Evolutionary conservation across 2,113 vertebrate species (phyloP), one percentile per base, ranked within the genome.

Genomic region (Myiopsitta monachus): DNA sequence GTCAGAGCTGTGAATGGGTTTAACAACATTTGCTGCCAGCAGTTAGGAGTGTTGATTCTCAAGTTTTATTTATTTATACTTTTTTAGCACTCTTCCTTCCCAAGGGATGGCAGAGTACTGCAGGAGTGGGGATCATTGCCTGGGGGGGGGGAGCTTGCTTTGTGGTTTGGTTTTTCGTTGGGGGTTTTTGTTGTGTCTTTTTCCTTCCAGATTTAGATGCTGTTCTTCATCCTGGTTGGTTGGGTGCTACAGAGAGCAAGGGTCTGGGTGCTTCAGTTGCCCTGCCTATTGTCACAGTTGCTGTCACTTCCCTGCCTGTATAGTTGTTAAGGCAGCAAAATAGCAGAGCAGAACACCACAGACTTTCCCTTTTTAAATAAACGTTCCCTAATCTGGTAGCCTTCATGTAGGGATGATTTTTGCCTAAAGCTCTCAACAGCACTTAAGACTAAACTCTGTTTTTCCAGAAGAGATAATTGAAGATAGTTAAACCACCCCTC

Each of bases 371-470:
- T 92, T 95, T 87, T 4, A 96, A 94, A 95, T 95, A 96, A 95
- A 96, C 96, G 96, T 95, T 96, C 87, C 91, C 96, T 95, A 95
- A 94, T 95, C 88, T 94, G 92, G 95, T 94, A 96, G 83, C 85
- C 82, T 94, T 66, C 55, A 23, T 46, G 18, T 82, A 66, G 90
- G 70, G 52, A 49, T 84, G 77, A 73, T 63, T 92, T 90, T 95
- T 87, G 88, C 80, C 59, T 75, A 41, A 46, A 47, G 88, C 30
- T 36, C 30, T 88, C 61, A 41, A 76, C 68, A 94, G 41, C 76
- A 30, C 27, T 55, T 78, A 86, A 79, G 26, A 27, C 61, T 66
- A 72, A 92, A 78, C 44, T 46, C 33, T 66, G 3, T 59, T 72
- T 92, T 88, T 72, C 31, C 41, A 33, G 52, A 87, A 64, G 64